Evolutionary conservation across 2,888 invertebrate species (phyloP).

Genomic region (Acanthosoma haemorrhoidale): DNA sequence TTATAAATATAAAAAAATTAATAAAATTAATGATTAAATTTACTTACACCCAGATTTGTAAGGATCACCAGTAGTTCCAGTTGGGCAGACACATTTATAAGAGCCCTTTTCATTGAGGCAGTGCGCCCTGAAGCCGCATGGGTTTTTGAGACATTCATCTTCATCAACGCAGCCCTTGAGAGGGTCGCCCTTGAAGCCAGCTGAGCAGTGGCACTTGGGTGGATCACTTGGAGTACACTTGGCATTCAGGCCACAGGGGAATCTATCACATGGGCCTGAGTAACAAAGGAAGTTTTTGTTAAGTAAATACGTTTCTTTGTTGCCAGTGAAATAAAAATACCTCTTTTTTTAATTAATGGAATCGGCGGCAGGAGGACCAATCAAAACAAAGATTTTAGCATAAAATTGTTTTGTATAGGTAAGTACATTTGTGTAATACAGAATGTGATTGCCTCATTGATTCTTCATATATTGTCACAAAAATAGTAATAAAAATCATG

Average conservation of each 20-base stretch:
- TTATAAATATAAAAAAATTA: background rate
- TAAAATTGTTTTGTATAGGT: no score
- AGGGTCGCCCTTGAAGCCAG: conserved; percentile 81
- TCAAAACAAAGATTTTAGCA: no score
- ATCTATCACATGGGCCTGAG: conserved; percentile 74
- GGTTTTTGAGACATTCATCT: conserved; percentile 77
- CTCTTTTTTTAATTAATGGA: no score
- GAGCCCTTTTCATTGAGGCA: conserved; percentile 83
- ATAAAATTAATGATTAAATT: background rate
- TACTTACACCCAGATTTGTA: conserved; percentile 74
- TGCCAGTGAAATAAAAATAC: no score
- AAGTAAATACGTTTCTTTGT: no score
- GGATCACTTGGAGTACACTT: conserved; percentile 86
- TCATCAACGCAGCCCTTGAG: conserved; percentile 72
- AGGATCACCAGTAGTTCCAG: conserved; percentile 76
- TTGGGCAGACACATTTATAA: conserved; percentile 78
- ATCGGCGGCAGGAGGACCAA: no score
- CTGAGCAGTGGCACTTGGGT: conserved; percentile 80
- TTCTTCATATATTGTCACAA: no score
- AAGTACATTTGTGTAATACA: no score
- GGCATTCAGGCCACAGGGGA: conserved; percentile 82
- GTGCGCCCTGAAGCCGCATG: conserved; percentile 79
- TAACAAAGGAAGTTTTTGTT: no score
- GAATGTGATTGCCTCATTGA: no score
- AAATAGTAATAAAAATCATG: no score